Evolutionary conservation across 2,797 vertebrate species (phyloP), one percentile per base, ranked within the genome.

Genomic region (Gymnoscopelus braueri): DNA sequence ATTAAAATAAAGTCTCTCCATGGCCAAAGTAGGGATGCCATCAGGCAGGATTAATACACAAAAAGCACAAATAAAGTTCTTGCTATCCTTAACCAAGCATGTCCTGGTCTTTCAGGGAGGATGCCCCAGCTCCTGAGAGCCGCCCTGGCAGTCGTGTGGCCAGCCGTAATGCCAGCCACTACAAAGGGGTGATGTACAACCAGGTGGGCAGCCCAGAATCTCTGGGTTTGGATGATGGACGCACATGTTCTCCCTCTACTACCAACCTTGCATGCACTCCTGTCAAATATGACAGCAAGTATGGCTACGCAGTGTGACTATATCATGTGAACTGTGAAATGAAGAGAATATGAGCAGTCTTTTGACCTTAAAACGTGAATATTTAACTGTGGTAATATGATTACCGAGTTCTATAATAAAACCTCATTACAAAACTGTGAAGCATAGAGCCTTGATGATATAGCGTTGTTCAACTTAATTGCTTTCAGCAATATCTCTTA

Each of bases 121-220:
- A 95, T 0, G 88, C 71, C 1, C 72, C 67, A 0, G 87, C 93
- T 15, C 94, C 94, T 0, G 87, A 89, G 72, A 95, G 93, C 75
- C 90, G 92, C n/a, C 83, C 82, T 0, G 58, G 59, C 60, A 94
- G 92, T 77, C 89, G 91, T 32, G 55, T 66, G 0, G 84, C 84
- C 0, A 93, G 86, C 84, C 86, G 86, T 23, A 83, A 80, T 0
- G 2, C 76, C 80, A 84, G 83, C 76, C 85, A 82, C 59, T 80
- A 84, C 55, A 93, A 91, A 1, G 86, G 83, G 69, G 85, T 71
- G 11, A 64, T 64, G 9, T 90, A 91, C 77, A 74, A 71, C 62
- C 88, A 63, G 0, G 75, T 85, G 11, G 74, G 55, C 3, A 55
- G 26, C 32, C 47, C 54, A 0, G 69, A 84, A 1, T 4, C 29